Percentiles rank a stretch among this genome's conserved stretches.
Conservation (phyloP, 2,113 vertebrate species). For the Lycaon pictus region DNA sequence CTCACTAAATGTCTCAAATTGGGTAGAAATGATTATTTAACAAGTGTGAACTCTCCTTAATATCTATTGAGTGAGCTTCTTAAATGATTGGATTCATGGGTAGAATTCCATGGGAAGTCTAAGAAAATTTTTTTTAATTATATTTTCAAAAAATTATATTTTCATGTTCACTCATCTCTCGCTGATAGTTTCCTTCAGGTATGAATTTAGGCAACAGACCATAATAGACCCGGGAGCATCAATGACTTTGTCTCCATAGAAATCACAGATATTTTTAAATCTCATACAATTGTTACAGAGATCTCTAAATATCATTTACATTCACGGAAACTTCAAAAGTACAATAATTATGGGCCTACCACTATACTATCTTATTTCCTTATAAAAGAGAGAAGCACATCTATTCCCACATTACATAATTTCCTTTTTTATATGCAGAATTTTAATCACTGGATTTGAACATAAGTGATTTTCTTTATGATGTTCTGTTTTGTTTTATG, state of each 20-base stretch:
- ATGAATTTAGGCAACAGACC: conserved; percentile 3
- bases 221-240: neutral
- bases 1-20: neutral
- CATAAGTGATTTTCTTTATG: neutral
- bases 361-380: conserved; percentile 15
- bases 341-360: neutral
- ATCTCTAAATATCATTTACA: neutral
- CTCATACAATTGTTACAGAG: neutral
- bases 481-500: neutral
- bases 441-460: conserved; percentile 43
- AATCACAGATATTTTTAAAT: conserved; percentile 24
- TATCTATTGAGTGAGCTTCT: neutral
- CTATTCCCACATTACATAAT: neutral
- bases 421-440: neutral
- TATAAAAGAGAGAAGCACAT: neutral
- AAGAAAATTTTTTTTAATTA: neutral
- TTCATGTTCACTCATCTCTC: neutral
- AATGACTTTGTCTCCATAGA: neutral
- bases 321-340: neutral
- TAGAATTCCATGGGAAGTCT: neutral
- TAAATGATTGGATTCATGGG: neutral
- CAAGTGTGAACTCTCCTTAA: neutral
- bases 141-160: neutral
- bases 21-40: neutral
- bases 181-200: neutral